These are phyloP conservation scores for Eupithecia subfuscata DNA, from an alignment of 2,888 invertebrate species.

Conservation along the genomic window DNA sequence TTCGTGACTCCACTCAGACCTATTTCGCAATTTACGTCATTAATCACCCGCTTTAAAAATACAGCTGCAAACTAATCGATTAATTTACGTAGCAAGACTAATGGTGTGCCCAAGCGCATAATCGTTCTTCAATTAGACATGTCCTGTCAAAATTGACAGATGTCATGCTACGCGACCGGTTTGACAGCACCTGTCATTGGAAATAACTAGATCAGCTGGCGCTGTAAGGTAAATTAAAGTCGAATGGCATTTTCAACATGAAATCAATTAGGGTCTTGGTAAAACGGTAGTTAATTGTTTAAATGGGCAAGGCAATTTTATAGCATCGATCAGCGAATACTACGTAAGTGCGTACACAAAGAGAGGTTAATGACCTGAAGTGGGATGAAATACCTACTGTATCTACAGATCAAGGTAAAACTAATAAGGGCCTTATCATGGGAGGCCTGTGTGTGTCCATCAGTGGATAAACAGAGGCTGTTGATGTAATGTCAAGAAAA, in stretches of 20 bases:
- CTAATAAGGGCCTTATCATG: background rate
- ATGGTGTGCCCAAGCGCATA: slow-evolving; percentile 37
- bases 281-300: slow-evolving; percentile 30
- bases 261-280: slow-evolving; percentile 23
- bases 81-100: slow-evolving; percentile 33
- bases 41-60: slow-evolving; percentile 29
- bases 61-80: slow-evolving; percentile 29
- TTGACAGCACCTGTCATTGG: slow-evolving; percentile 55
- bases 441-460: too few species aligned
- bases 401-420: background rate
- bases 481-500: too few species aligned
- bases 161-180: slow-evolving; percentile 61
- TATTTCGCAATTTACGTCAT: slow-evolving; percentile 29
- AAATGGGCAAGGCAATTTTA: slow-evolving; percentile 28
- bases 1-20: slow-evolving; percentile 27
- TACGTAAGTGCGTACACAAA: slow-evolving; percentile 19
- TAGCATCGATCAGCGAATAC: slow-evolving; percentile 23
- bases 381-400: background rate
- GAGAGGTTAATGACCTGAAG: background rate
- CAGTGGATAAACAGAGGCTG: too few species aligned
- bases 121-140: slow-evolving; percentile 48
- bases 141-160: slow-evolving; percentile 60
- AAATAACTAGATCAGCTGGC: slow-evolving; percentile 55
- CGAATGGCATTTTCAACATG: background rate
- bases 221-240: slow-evolving; percentile 24